Percentiles rank a stretch among this genome's conserved stretches.
Evolutionary conservation across 2,888 invertebrate species (phyloP).

Genomic region (Drosophila gaucha): DNA sequence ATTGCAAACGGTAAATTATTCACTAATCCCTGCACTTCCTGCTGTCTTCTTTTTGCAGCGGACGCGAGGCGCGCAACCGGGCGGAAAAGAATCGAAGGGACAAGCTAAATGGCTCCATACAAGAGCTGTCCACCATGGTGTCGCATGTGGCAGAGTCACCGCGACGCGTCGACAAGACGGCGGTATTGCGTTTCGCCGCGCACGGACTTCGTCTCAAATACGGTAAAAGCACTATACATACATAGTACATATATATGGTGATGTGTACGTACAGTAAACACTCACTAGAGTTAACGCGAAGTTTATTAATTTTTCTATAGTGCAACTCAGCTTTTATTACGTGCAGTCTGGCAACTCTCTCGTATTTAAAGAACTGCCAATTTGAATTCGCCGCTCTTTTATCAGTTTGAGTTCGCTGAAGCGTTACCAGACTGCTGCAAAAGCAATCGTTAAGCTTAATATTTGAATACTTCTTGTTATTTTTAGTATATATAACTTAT

Average conservation of each 20-base stretch:
- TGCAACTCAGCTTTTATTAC: not conserved
- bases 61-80: constrained; percentile 92
- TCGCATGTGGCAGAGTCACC: constrained; percentile 93
- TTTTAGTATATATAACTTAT: not conserved
- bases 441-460: not conserved
- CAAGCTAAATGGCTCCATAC: constrained; percentile 93
- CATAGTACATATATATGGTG: too few species aligned
- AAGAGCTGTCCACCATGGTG: constrained; percentile 91
- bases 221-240: constrained; percentile 74
- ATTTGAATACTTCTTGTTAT: too few species aligned
- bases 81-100: constrained; percentile 96
- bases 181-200: constrained; percentile 93
- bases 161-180: constrained; percentile 95
- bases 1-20: constrained; percentile 18
- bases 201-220: constrained; percentile 93
- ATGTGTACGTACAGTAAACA: not conserved
- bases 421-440: not conserved
- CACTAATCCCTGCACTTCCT: constrained; percentile 53
- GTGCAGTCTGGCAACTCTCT: constrained; percentile 2
- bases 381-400: not conserved
- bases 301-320: not conserved
- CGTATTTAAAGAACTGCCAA: not conserved
- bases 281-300: not conserved
- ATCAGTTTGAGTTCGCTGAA: not conserved
- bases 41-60: constrained; percentile 85